These are phyloP conservation scores for Petroica traversi DNA, from an alignment of 2,113 vertebrate species.

Conservation along the genomic window DNA sequence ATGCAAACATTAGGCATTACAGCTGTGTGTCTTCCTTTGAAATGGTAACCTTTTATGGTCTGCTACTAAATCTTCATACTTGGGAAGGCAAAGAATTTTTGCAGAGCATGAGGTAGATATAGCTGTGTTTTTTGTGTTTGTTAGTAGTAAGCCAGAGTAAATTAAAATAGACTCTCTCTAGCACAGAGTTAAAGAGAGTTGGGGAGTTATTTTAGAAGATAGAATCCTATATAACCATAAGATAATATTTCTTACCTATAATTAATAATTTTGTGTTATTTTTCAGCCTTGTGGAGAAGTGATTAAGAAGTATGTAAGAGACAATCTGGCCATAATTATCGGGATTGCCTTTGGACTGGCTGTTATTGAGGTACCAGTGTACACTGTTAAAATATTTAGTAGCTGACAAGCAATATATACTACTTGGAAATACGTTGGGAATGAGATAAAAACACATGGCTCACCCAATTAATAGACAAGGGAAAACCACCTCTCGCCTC, in stretches of 20 bases:
- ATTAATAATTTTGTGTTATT: not conserved
- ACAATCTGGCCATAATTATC: conserved; percentile 42
- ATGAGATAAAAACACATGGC: conserved; percentile 1
- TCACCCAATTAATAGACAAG: not conserved
- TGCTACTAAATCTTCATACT: not conserved
- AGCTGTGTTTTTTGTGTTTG: not conserved
- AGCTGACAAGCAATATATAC: not conserved
- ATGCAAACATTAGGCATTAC: not conserved
- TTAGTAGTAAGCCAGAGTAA: not conserved
- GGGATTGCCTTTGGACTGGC: conserved; percentile 76
- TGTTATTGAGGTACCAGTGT: conserved; percentile 71
- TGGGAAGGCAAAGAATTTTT: not conserved
- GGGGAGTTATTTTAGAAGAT: not conserved
- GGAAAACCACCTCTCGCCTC: conserved; percentile 1
- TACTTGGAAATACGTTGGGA: not conserved
- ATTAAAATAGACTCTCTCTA: not conserved
- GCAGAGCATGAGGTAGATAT: not conserved
- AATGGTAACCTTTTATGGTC: not conserved
- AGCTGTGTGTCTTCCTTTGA: not conserved
- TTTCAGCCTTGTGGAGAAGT: conserved; percentile 61
- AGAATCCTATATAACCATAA: not conserved
- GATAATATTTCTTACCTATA: not conserved
- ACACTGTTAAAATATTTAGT: not conserved
- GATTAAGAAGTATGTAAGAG: not conserved
- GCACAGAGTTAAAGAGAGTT: accelerated